Conservation (phyloP, 2,888 invertebrate species). For the Mimas tiliae region DNA sequence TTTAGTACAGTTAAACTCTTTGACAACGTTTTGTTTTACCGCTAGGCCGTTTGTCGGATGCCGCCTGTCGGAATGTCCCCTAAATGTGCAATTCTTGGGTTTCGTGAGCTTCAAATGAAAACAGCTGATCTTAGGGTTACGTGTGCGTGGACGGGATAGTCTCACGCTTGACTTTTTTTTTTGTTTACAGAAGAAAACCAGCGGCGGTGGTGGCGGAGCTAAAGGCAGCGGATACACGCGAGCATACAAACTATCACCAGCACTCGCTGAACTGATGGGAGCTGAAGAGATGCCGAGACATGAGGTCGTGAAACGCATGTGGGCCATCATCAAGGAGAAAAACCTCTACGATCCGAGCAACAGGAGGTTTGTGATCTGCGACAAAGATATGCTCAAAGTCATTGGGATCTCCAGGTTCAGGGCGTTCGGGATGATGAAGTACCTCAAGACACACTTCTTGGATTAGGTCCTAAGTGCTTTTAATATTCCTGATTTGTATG, state of each 20-base stretch:
- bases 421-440: slow-evolving; percentile 99
- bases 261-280: slow-evolving; percentile 93
- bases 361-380: slow-evolving; percentile 97
- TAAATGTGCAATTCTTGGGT: no score
- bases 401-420: slow-evolving; percentile 97
- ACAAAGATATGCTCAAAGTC: slow-evolving; percentile 94
- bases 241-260: slow-evolving; percentile 92
- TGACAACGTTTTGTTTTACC: no score
- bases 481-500: background rate
- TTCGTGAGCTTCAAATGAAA: no score
- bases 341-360: slow-evolving; percentile 97
- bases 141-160: no score
- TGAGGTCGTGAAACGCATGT: slow-evolving; percentile 94
- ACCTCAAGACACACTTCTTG: slow-evolving; percentile 94
- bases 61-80: no score
- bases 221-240: slow-evolving; percentile 92
- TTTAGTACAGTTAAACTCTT: no score
- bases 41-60: no score
- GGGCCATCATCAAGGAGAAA: slow-evolving; percentile 95
- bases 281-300: slow-evolving; percentile 93
- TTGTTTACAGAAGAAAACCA: slow-evolving; percentile 26
- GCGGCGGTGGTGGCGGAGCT: slow-evolving; percentile 38
- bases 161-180: background rate
- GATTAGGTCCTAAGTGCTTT: slow-evolving; percentile 45
- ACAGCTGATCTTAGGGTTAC: no score